Conservation (phyloP, 37 sponge, comb jelly and placozoan genomes). For the Aphrocallistes beatrix region DNA sequence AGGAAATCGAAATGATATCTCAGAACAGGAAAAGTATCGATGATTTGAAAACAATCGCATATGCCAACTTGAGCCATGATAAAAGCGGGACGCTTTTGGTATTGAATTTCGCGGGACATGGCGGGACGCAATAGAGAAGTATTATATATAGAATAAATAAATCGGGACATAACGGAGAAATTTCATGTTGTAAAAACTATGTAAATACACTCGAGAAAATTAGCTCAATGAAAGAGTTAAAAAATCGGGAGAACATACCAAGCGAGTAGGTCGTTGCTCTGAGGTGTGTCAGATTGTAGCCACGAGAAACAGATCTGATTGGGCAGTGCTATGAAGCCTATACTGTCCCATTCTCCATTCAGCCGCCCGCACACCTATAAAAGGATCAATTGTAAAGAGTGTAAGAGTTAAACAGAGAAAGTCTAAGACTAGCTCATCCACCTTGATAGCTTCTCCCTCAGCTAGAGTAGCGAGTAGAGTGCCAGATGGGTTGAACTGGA, state of each 20-base stretch:
- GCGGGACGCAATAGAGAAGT: too few relatives aligned
- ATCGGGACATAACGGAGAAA: too few relatives aligned
- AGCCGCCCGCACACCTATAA: neutral
- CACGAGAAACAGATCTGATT: constrained; percentile 12
- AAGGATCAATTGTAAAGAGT: neutral
- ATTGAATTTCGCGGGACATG: too few relatives aligned
- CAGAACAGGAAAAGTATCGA: neutral
- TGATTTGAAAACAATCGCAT: neutral
- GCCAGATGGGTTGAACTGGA: neutral
- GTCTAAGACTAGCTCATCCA: neutral
- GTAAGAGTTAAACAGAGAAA: neutral
- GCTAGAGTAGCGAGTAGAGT: constrained; percentile 8
- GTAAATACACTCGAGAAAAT: neutral
- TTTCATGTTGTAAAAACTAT: too few relatives aligned
- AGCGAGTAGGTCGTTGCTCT: neutral
- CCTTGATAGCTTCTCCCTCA: constrained; percentile 16
- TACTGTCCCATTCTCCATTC: constrained; percentile 14
- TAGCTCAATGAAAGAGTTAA: neutral
- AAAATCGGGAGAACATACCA: neutral
- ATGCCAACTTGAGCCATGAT: too few relatives aligned
- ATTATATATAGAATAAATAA: too few relatives aligned
- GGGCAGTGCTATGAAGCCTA: neutral
- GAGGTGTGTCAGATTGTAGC: neutral
- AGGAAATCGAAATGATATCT: neutral
- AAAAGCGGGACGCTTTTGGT: too few relatives aligned